Evolutionary conservation across 2,888 invertebrate genomes (phyloP), one percentile per base, ranked within the genome.

Genomic region (Lasioglossum leucozonium): DNA sequence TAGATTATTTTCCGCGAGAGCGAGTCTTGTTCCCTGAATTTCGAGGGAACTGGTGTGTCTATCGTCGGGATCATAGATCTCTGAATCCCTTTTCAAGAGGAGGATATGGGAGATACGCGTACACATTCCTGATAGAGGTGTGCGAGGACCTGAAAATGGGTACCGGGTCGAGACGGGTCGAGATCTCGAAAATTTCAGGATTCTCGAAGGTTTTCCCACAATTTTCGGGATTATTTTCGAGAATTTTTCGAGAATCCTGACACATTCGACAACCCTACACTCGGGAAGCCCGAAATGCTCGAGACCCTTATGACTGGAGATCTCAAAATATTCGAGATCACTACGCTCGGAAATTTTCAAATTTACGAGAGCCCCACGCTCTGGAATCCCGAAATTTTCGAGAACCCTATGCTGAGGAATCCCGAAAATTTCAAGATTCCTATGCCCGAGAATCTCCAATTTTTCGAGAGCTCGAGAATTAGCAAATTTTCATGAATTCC

Each of bases 51-150:
- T 37, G 69, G 72, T 81, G 85, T 84, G 84, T 86, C 83, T 82
- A 75, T 86, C 84, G 90, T 91, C 87, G 88, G 88, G 87, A 87
- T 85, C 87, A 81, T 82, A 87, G 84, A 89, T 87, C 65, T 79
- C 89, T 80, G 69, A 71, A 81, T 77, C 51, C 77, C 30, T 81
- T 42, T 81, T 58, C 65, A 51, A 79, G 51, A 71, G 73, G 3
- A 51, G 37, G 65, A 69, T 18, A 22, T 5, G 37, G 6, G 80
- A 75, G 55, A 67, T 40, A 77, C 67, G 37, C 26, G 44, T 81
- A 85, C 58, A 89, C 89, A 91, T 89, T 88, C 55, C 55, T 55
- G n/a, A 22, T 55, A 55, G 55, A n/a, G 11, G 4, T n/a, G 55
- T 55, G 22, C 55, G 55, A 55, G n/a, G 10, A 55, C n/a, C n/a